These are phyloP conservation scores for Scolopax rusticola DNA, from an alignment of 2,797 vertebrate genomes.

Conservation along the genomic window DNA sequence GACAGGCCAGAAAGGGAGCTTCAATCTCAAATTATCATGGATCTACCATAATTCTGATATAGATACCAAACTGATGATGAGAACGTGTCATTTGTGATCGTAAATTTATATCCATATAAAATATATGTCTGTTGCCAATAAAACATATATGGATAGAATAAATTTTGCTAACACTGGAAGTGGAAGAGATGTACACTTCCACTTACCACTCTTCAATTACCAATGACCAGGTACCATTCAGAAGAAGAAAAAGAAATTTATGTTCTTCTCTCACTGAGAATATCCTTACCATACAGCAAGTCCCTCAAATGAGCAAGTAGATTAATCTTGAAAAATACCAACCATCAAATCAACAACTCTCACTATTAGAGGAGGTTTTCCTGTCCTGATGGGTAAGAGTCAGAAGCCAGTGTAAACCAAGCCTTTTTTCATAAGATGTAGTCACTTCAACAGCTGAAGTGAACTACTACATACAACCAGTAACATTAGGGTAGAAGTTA, in stretches of 20 bases:
- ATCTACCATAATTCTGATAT: neutral
- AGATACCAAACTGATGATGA: neutral
- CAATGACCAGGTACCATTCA: neutral
- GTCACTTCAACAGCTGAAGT: neutral
- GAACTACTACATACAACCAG: neutral
- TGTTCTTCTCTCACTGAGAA: neutral
- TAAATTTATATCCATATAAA: neutral
- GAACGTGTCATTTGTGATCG: neutral
- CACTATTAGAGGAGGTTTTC: neutral
- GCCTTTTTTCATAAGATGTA: neutral
- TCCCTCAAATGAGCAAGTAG: neutral
- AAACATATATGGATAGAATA: neutral
- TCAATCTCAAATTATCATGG: neutral
- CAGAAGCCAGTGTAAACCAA: neutral
- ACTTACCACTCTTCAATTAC: neutral
- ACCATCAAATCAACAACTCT: neutral
- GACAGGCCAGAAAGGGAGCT: neutral
- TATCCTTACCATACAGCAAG: neutral
- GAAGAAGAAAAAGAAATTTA: neutral
- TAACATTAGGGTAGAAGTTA: neutral
- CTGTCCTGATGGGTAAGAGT: neutral
- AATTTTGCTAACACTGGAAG: neutral
- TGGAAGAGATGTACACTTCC: neutral
- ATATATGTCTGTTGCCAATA: neutral
- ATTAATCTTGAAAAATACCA: neutral